Conservation (phyloP, 2,797 vertebrate species). For the Leuciscus waleckii region DNA sequence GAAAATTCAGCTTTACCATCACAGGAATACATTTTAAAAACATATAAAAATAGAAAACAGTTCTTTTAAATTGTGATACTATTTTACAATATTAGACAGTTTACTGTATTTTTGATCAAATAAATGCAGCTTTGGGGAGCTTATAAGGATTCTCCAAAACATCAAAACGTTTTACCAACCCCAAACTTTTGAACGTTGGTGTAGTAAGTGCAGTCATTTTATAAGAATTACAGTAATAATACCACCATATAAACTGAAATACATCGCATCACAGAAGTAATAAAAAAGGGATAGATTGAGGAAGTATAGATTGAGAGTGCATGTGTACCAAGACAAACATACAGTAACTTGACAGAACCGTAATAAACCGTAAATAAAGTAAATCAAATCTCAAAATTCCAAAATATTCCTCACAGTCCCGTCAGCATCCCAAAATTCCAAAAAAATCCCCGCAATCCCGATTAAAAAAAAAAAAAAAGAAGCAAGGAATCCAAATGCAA, state of each 20-base stretch:
- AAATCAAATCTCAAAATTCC: background rate
- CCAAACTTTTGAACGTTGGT: background rate
- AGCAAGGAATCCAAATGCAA: constrained; percentile 7
- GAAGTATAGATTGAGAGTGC: background rate
- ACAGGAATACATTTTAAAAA: background rate
- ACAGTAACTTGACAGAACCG: background rate
- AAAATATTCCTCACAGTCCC: background rate
- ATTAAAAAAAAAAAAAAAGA: constrained; percentile 11
- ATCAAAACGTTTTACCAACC: too few species aligned
- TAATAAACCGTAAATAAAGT: background rate
- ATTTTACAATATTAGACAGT: background rate
- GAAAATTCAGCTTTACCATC: background rate
- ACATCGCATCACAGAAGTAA: background rate
- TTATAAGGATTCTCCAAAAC: too few species aligned
- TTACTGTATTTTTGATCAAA: background rate
- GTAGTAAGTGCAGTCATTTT: background rate
- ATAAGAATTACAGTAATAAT: background rate
- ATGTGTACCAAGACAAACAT: background rate
- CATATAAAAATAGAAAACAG: too few species aligned
- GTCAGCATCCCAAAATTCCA: too few species aligned
- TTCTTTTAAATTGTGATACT: background rate
- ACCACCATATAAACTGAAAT: background rate
- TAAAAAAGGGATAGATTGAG: too few species aligned
- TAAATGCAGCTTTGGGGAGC: too few species aligned
- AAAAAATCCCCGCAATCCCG: too few species aligned